phyloP scores from a whole-genome alignment of 2,888 invertebrate species.

The Dasypolia templi region DNA sequence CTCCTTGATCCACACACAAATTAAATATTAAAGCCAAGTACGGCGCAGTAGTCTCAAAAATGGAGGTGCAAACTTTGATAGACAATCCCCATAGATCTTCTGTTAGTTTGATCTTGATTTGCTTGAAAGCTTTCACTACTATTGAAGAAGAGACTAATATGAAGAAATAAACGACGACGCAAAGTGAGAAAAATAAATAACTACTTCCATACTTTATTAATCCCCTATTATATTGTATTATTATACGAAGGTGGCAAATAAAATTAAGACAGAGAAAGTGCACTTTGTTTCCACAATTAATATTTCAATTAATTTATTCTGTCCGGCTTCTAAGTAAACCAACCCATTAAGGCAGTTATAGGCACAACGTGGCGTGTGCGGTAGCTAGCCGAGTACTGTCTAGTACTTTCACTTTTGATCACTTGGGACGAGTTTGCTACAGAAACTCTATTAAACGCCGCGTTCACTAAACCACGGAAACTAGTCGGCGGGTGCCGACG shows the following conservation, averaged over 20 bases:
- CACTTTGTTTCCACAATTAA: slow-evolving; percentile 13
- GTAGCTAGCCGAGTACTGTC: slow-evolving; percentile 27
- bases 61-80: too few species aligned
- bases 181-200: background rate
- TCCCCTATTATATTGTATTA: background rate
- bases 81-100: too few species aligned
- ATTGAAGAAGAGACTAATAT: too few species aligned
- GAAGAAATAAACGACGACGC: background rate
- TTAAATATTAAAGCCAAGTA: too few species aligned
- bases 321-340: slow-evolving; percentile 29
- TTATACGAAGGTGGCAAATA: background rate
- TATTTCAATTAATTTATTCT: slow-evolving; percentile 47
- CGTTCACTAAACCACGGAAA: slow-evolving; percentile 32
- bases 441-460: slow-evolving; percentile 61
- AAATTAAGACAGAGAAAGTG: background rate
- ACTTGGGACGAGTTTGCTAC: slow-evolving; percentile 64
- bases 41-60: too few species aligned
- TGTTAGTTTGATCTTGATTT: too few species aligned
- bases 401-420: slow-evolving; percentile 52
- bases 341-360: slow-evolving; percentile 41
- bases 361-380: slow-evolving; percentile 34
- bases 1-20: too few species aligned
- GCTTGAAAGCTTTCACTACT: too few species aligned
- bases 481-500: slow-evolving; percentile 25
- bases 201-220: background rate